Base-by-base conservation (phyloP, 2,797 vertebrate genomes). In the Sebastes aleutianus region DNA sequence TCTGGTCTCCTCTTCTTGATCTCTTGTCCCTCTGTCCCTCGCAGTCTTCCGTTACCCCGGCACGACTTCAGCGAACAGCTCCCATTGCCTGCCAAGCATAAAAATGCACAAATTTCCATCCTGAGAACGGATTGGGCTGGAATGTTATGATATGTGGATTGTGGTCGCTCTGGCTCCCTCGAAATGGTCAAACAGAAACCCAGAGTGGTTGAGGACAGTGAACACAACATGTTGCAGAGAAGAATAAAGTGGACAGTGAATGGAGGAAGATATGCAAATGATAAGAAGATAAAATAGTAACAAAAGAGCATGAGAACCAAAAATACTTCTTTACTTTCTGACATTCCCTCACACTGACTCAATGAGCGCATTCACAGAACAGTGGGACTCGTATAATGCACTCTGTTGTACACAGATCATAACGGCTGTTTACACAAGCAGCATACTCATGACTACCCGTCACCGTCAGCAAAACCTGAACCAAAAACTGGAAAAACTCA, bases 401-500 rank as follows among this genome's bases (percentile, higher is more conserved):
- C 80, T 83, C 68, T 75, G 70, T 56, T 78, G n/a, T 50, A 69
- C 36, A 79, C 78, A 18, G 62, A 78, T 87, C 74, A 78, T 73
- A 77, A 82, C 16, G 0, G 54, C 61, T 95, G 93, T 95, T 95
- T 95, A 95, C 91, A 93, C 84, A 91, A 84, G 87, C 76, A 86
- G 90, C 93, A 94, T 90, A 89, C 89, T 92, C 85, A 71, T 78
- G 83, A 83, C 70, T 91, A 76, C 77, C 73, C 58, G 91, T 93
- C 92, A 92, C 63, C 78, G 64, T 87, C 78, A 91, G 84, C 85
- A 85, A 87, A 94, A 92, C 88, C 87, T 71, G 88, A 90, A 90
- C 65, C 56, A 62, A 81, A 90, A 96, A 96, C 95, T 90, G 89
- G 96, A 95, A 93, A 91, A 93, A 96, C 95, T 89, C 85, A 90